phyloP scores from a whole-genome alignment of 2,797 vertebrate species.

The Pachyuromys duprasi region DNA sequence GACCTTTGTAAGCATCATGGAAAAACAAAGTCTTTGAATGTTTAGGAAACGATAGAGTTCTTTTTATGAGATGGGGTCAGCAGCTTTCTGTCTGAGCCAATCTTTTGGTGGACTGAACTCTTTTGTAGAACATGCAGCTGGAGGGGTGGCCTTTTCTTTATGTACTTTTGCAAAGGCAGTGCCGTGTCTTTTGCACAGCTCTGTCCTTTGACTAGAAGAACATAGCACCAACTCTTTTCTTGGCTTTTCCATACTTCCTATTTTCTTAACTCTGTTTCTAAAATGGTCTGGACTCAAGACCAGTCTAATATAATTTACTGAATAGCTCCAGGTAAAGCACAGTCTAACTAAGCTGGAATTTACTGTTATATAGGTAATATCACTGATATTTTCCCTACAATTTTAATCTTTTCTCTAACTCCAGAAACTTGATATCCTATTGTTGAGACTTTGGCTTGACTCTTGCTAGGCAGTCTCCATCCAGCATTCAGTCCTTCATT shows the following conservation, averaged over 20 bases:
- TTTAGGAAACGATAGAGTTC: background rate
- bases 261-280: background rate
- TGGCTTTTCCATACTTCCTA: background rate
- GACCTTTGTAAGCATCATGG: background rate
- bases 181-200: background rate
- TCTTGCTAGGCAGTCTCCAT: background rate
- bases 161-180: background rate
- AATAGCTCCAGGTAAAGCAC: background rate
- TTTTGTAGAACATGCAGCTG: no score
- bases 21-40: background rate
- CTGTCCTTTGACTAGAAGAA: background rate
- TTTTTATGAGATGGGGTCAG: background rate
- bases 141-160: no score
- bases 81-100: accelerated
- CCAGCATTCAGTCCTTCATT: background rate
- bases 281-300: background rate
- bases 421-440: background rate
- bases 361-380: background rate
- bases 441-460: background rate
- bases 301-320: background rate
- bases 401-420: background rate
- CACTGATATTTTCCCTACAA: background rate
- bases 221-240: background rate
- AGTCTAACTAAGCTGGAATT: background rate
- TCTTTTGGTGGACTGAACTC: accelerated